These are phyloP conservation scores for Lepidotrigona ventralis DNA, from an alignment of 1,140 invertebrate species.

Conservation along the genomic window DNA sequence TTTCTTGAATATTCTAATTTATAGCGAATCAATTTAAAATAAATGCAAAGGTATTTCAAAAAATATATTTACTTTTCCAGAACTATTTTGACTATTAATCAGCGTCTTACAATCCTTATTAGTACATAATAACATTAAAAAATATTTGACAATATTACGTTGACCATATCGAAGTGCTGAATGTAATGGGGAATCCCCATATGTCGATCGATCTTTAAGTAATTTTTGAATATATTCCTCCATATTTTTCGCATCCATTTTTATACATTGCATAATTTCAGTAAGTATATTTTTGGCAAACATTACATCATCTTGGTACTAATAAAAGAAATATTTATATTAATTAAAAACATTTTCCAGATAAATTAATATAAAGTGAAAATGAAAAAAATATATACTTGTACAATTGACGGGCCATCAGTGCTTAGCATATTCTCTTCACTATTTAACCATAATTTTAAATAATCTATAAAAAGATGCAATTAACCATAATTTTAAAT, in stretches of 20 bases:
- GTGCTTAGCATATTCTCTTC: constrained; percentile 33
- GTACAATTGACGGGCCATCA: constrained; percentile 43
- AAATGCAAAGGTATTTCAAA: constrained; percentile 23
- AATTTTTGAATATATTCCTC: constrained; percentile 60
- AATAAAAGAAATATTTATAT: constrained; percentile 16
- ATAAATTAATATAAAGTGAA: constrained; percentile 3
- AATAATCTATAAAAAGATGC: constrained; percentile 20
- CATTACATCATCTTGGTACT: constrained; percentile 39
- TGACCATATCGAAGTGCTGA: constrained; percentile 70
- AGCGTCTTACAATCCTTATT: constrained; percentile 59
- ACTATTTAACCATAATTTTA: neutral
- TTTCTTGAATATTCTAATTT: constrained; percentile 18
- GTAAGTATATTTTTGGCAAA: constrained; percentile 65
- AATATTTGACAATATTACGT: constrained; percentile 61
- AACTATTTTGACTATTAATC: constrained; percentile 71
- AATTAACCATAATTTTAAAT: constrained; percentile 10
- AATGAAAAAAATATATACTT: constrained; percentile 37
- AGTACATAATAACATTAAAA: constrained; percentile 67
- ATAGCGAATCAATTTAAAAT: constrained; percentile 25
- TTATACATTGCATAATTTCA: constrained; percentile 55
- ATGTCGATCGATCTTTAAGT: constrained; percentile 66
- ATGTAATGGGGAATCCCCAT: constrained; percentile 73
- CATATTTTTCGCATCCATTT: constrained; percentile 31
- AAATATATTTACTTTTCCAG: constrained; percentile 64
- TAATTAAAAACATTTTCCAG: neutral